Percentiles rank a stretch among this genome's conserved stretches.
phyloP scores from a whole-genome alignment of 2,797 vertebrate species.

The Oceanodroma leucorhoa region DNA sequence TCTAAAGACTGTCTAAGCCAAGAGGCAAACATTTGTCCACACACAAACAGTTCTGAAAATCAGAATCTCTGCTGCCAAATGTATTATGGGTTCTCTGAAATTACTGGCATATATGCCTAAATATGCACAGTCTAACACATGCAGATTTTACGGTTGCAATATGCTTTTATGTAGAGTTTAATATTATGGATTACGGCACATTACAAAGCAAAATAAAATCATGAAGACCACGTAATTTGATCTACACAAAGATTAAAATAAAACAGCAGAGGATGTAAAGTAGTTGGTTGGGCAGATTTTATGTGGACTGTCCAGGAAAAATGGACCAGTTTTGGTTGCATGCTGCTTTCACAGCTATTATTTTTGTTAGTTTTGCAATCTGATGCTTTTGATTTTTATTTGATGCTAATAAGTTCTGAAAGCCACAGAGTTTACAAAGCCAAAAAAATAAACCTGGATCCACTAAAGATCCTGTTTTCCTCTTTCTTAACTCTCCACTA shows the following conservation, averaged over 20 bases:
- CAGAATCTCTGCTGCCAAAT: neutral
- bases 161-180: neutral
- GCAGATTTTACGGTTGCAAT: neutral
- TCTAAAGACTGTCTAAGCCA: neutral
- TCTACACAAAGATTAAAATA: neutral
- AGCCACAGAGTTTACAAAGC: slow-evolving; percentile 15
- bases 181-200: neutral
- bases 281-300: neutral
- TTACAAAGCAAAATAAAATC: slow-evolving; percentile 13
- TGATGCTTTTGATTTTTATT: slow-evolving; percentile 37
- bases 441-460: slow-evolving; percentile 41
- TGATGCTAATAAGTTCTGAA: slow-evolving; percentile 38
- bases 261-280: neutral
- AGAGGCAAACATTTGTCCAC: neutral
- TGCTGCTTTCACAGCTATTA: neutral
- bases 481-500: slow-evolving; percentile 1
- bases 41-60: neutral
- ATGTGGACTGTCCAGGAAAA: neutral
- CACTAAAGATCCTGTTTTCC: slow-evolving; percentile 20
- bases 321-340: neutral
- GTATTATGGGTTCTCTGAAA: neutral
- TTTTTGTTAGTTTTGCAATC: slow-evolving; percentile 27
- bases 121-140: neutral
- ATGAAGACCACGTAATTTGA: neutral
- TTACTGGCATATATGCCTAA: neutral